These are phyloP conservation scores for Sphecodes monilicornis DNA, from an alignment of 2,888 invertebrate genomes.

Conservation along the genomic window DNA sequence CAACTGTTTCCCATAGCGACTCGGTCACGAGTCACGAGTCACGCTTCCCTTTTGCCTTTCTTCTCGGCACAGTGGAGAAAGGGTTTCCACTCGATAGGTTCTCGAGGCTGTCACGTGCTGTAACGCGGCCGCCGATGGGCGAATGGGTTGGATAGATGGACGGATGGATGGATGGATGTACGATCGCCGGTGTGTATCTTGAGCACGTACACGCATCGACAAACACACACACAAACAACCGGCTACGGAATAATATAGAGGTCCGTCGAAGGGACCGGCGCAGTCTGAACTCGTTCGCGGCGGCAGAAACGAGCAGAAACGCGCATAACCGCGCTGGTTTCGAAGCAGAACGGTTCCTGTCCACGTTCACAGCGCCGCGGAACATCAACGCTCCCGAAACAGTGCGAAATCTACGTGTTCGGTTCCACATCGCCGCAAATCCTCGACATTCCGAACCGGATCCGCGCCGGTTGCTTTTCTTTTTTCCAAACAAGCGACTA, in stretches of 20 bases:
- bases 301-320: not conserved
- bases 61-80: constrained; percentile 21
- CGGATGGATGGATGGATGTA: not conserved
- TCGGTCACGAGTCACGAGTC: constrained; percentile 11
- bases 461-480: not conserved
- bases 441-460: not conserved
- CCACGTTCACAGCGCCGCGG: not conserved
- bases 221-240: constrained; percentile 29
- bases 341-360: not conserved
- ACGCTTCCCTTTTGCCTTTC: constrained; percentile 12
- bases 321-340: not conserved
- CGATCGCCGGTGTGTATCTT: constrained; percentile 16
- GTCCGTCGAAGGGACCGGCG: constrained; percentile 40
- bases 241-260: constrained; percentile 75
- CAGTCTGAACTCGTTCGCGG: constrained; percentile 50
- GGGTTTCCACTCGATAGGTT: constrained; percentile 34
- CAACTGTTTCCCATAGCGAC: not conserved
- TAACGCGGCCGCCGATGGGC: not conserved
- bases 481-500: not conserved
- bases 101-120: constrained; percentile 54
- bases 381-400: not conserved
- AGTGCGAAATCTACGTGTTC: not conserved
- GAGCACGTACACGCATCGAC: constrained; percentile 6
- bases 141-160: not conserved
- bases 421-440: not conserved